Base-by-base conservation (phyloP, 2,113 vertebrate species). In the Limanda limanda region DNA sequence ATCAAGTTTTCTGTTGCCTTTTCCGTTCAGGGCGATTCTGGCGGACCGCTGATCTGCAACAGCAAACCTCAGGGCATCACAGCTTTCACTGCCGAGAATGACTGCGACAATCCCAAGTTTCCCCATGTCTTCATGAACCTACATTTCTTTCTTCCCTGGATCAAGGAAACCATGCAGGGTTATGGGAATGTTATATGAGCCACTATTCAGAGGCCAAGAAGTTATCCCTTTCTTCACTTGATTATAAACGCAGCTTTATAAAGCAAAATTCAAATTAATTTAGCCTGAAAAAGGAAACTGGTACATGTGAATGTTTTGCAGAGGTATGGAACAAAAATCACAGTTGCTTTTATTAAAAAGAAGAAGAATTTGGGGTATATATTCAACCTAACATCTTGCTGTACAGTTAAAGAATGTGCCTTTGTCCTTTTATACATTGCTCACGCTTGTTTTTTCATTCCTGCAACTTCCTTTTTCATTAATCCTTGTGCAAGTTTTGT, bases 41-140 rank as follows among this genome's bases (percentile, higher is more conserved):
- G 91, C 0, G 88, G 91, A 37, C 90, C 91, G 25, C 84, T 93
- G 1, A 64, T 93, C 74, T 93, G 91, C 78, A 82, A 83, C 5
- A 51, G 0, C 3, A 85, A 79, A 58, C 70, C 42, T 23, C 71
- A 69, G 21, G 92, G 76, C 20, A 18, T 93, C 11, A 78, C 81
- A 20, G 51, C 83, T 42, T 93, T 65, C 25, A 83, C 56, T 6
- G 0, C 0, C 0, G 0, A 0, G 2, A 0, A 13, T 0, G n/a
- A 78, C 0, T 94, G 91, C 21, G 68, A 55, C 37, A 0, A 90
- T 60, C 51, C 62, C 17, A 35, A 47, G 2, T 86, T 57, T 78
- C 92, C 92, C 0, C 87, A 91, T 9, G 86, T 87, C 56, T 92
- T 84, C 73, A 89, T 76, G 0, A 90, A 89, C 59, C 11, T 93